Evolutionary conservation across 1,140 invertebrate species (phyloP).

Genomic region (Thaumatotibia leucotreta): DNA sequence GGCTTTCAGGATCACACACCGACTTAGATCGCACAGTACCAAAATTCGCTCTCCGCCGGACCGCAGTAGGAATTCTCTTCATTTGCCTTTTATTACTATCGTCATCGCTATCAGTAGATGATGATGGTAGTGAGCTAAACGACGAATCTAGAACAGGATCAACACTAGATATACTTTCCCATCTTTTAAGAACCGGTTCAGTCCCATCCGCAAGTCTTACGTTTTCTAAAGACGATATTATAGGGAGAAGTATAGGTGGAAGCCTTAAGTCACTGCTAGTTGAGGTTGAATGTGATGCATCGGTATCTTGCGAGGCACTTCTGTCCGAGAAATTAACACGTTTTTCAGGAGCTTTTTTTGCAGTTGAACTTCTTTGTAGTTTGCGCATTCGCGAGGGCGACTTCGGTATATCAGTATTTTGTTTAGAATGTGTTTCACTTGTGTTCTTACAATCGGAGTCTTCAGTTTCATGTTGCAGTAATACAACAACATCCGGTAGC

Average conservation of each 20-base stretch:
- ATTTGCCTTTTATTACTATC: conserved; percentile 56
- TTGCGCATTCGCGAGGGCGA: conserved; percentile 33
- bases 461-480: conserved; percentile 43
- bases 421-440: conserved; percentile 39
- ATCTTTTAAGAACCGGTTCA: conserved; percentile 62
- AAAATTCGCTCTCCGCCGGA: conserved; percentile 62
- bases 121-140: conserved; percentile 77
- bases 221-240: conserved; percentile 76
- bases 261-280: conserved; percentile 78
- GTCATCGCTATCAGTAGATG: conserved; percentile 75
- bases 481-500: conserved; percentile 44
- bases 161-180: conserved; percentile 79
- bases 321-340: conserved; percentile 72
- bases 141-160: conserved; percentile 82
- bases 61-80: conserved; percentile 55
- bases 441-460: conserved; percentile 46
- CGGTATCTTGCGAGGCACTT: conserved; percentile 78
- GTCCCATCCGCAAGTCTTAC: conserved; percentile 51
- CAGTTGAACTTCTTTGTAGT: conserved; percentile 60
- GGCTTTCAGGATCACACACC: conserved; percentile 69
- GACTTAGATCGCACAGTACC: conserved; percentile 66
- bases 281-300: conserved; percentile 74
- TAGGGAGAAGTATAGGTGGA: conserved; percentile 83
- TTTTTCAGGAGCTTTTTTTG: conserved; percentile 56
- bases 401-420: conserved; percentile 26